A percentile compares a stretch with the other conserved stretches of the same genome.
These are phyloP conservation scores for Bradypodion pumilum DNA, from an alignment of 2,797 vertebrate species.

Conservation along the genomic window DNA sequence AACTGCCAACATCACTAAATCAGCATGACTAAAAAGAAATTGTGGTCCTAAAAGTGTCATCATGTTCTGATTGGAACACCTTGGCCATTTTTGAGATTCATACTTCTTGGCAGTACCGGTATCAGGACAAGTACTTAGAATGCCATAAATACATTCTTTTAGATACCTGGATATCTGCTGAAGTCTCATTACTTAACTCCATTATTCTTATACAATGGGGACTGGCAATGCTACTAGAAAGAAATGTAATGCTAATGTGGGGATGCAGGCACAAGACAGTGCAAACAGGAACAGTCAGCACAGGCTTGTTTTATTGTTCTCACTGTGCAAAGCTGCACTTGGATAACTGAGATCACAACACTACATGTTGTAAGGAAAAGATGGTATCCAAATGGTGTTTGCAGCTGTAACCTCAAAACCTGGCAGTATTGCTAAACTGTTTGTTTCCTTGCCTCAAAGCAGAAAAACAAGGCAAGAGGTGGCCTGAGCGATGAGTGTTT, in stretches of 20 bases:
- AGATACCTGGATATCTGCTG: background rate
- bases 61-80: too few relatives aligned
- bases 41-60: too few relatives aligned
- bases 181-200: too few relatives aligned
- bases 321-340: background rate
- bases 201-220: background rate
- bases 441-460: background rate
- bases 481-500: background rate
- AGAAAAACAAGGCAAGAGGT: background rate
- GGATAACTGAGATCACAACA: background rate
- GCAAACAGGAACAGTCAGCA: background rate
- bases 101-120: background rate
- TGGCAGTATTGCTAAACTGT: background rate
- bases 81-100: background rate
- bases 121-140: background rate
- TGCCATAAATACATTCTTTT: background rate
- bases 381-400: background rate
- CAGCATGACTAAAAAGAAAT: too few relatives aligned
- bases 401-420: background rate
- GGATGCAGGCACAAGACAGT: background rate
- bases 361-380: background rate
- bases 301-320: background rate
- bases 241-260: background rate
- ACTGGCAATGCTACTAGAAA: background rate
- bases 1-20: too few relatives aligned